Base-by-base conservation (phyloP, 2,888 invertebrate genomes). In the Apamea anceps region DNA sequence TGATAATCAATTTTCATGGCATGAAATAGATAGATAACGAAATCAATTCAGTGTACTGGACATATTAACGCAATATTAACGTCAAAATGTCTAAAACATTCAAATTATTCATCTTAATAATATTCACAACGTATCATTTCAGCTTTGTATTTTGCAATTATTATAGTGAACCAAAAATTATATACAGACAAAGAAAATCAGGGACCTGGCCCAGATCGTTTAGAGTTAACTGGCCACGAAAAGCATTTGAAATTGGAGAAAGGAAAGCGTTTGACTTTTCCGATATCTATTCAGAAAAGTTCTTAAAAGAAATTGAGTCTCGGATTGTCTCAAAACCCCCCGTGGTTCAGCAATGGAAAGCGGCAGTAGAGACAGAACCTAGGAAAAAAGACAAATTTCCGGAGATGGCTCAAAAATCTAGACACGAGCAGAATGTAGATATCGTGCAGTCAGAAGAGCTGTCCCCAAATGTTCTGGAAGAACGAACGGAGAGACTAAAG, bases 11-110 rank as follows among this genome's bases (percentile, higher is more conserved):
- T 73, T 83, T 63, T 32, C 32, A 62, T 32, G 74, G 75, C 80
- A 74, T 84, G 75, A 84, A 86, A 86, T 79, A 74, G 42, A 45
- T 0, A 85, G 87, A 86, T 66, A 79, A 1, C 13, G 8, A 67
- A 79, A 60, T 63, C 51, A 51, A 63, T 37, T 65, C 75, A 84
- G 73, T 79, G 1, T 28, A 21, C 45, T 18, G 8, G 60, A 72
- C 32, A 84, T 65, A 13, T 18, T 42, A 8, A 32, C 32, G 60
- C 6, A 51, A 28, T 2, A 45, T n/a, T n/a, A 15, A 75, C 73
- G 66, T 63, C 13, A 28, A 79, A 63, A 85, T 85, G 87, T 25
- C 57, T 37, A 79, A n/a, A 37, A 15, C 28, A 25, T 45, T 63
- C 37, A 60, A 72, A 82, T 57, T 83, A 8, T 10, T 65, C 32